phyloP scores from a whole-genome alignment of 2,888 invertebrate species.

The Ennomos fuscantarius region DNA sequence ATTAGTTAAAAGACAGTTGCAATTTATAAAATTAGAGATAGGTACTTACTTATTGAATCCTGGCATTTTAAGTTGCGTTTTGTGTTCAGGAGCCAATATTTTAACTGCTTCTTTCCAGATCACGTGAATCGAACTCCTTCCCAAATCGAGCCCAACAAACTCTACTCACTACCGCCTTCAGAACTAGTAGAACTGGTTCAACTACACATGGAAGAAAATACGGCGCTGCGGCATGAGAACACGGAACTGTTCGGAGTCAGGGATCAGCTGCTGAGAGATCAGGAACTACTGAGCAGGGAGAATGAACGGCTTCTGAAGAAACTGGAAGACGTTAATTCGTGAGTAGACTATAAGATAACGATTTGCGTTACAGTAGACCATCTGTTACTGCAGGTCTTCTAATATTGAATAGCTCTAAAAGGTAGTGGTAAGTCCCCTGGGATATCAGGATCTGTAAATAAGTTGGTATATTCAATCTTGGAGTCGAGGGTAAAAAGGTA shows the following conservation, averaged over 20 bases:
- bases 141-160: constrained; percentile 88
- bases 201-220: constrained; percentile 93
- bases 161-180: constrained; percentile 90
- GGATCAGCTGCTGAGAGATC: constrained; percentile 93
- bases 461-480: no score
- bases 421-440: no score
- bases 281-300: constrained; percentile 95
- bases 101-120: constrained; percentile 41
- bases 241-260: constrained; percentile 92
- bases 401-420: no score
- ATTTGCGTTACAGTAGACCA: background rate
- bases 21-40: no score
- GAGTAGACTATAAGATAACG: constrained; percentile 65
- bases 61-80: no score
- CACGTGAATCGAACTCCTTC: constrained; percentile 80
- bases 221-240: constrained; percentile 92
- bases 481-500: no score
- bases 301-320: constrained; percentile 95
- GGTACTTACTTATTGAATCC: no score
- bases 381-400: no score
- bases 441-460: no score
- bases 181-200: constrained; percentile 94
- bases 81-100: no score
- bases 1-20: no score
- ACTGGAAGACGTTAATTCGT: constrained; percentile 95